A percentile compares a stretch with the other conserved stretches of the same genome.
These are phyloP conservation scores for Eristalis arbustorum DNA, from an alignment of 2,888 invertebrate genomes.

Conservation along the genomic window DNA sequence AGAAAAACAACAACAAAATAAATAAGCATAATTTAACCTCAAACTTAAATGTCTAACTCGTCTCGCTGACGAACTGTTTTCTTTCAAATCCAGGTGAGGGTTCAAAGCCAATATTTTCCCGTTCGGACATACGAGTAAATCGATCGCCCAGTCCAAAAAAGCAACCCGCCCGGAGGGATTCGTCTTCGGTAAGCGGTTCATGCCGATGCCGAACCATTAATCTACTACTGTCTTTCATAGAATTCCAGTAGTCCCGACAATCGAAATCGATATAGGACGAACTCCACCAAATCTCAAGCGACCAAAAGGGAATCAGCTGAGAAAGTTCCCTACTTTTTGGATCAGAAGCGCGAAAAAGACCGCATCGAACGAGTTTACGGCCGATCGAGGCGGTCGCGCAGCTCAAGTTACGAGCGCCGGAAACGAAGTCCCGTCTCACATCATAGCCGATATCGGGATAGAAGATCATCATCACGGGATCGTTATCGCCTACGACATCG, in stretches of 20 bases:
- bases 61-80: constrained; percentile 9
- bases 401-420: constrained; percentile 20
- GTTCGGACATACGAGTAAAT: constrained; percentile 40
- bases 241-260: constrained; percentile 44
- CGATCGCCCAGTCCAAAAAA: constrained; percentile 47
- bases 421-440: constrained; percentile 20
- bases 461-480: constrained; percentile 47
- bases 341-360: constrained; percentile 57
- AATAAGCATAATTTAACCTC: too few species aligned
- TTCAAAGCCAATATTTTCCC: constrained; percentile 60
- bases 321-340: constrained; percentile 63
- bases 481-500: constrained; percentile 26
- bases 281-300: neutral
- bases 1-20: too few species aligned
- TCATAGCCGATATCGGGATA: constrained; percentile 18
- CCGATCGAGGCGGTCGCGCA: constrained; percentile 28
- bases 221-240: neutral
- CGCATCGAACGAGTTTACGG: constrained; percentile 56
- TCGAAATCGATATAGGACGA: constrained; percentile 2
- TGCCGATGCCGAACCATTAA: too few species aligned
- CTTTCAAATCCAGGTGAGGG: constrained; percentile 56
- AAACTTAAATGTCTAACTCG: neutral
- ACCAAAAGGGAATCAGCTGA: constrained; percentile 11
- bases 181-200: constrained; percentile 36
- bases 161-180: neutral